Evolutionary conservation across 1,140 invertebrate species (phyloP).

Genomic region (Elysia chlorotica): DNA sequence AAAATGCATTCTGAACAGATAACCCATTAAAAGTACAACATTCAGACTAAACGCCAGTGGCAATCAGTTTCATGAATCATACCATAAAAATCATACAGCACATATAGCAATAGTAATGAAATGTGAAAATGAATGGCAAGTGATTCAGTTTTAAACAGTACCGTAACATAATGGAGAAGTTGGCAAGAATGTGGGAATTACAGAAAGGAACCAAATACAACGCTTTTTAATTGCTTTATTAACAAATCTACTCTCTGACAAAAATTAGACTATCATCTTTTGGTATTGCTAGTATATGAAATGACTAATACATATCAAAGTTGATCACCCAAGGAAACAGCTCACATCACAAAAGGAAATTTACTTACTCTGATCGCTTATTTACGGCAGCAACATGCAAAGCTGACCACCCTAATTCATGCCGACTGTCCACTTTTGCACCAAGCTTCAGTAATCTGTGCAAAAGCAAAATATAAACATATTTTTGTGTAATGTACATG

Average conservation of each 20-base stretch:
- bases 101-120: no score
- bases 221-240: not conserved
- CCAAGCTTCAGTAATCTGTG: constrained; percentile 41
- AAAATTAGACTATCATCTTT: not conserved
- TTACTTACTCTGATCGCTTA: constrained; percentile 66
- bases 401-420: constrained; percentile 80
- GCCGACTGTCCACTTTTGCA: constrained; percentile 53
- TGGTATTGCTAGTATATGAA: not conserved
- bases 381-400: constrained; percentile 84
- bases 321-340: not conserved
- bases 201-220: not conserved
- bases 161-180: not conserved
- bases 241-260: not conserved
- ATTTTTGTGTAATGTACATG: no score
- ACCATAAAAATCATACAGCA: no score
- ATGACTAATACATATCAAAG: not conserved
- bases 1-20: not conserved
- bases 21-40: not conserved
- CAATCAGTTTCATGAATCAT: not conserved
- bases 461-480: no score
- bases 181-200: not conserved
- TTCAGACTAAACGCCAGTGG: not conserved
- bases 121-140: no score
- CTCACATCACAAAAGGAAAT: not conserved
- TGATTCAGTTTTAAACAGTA: no score